Evolutionary conservation across 2,888 invertebrate species (phyloP), one percentile per base, ranked within the genome.

Genomic region (Polylopha cassiicola): DNA sequence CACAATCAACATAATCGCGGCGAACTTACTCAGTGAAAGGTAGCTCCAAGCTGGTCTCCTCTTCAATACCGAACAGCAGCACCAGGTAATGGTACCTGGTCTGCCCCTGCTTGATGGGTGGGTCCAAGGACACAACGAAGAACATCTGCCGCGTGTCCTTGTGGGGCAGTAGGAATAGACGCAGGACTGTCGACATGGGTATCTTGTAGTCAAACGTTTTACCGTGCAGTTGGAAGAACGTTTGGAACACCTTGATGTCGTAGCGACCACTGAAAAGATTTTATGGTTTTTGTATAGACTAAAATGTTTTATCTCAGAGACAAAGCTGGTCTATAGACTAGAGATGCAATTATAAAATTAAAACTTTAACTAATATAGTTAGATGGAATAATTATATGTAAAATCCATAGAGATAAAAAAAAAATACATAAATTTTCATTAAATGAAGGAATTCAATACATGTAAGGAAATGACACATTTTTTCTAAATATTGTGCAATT

Each of bases 141-240:
- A 96, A 99, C 91, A 97, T 98, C 76, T 99, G 99, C 1, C 99
- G 87, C n/a, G 92, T 94, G 73, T 99, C 99, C 69, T 97, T 97
- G 71, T 99, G 99, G 0, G 99, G 99, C 33, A 99, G 81, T 17
- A 99, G 86, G 70, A 99, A 99, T 8, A 99, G 80, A 4, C 99
- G 90, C 8, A 98, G 86, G 2, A 99, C 98, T 0, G 98, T 98
- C 1, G 95, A 95, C 91, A 97, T 95, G 0, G 99, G 98, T 56
- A 99, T 99, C 85, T 99, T 99, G 87, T 99, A 99, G 85, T 99
- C 99, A 67, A 98, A 99, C 0, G 99, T 99, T 89, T 99, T 99
- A 95, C 97, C 87, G 91, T 95, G 87, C 32, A 91, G 90, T 62
- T 77, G 78, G 74, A 86, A 80, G 65, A 84, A 81, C 14, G 81